Conservation (phyloP, 30 jellyfish, hydroid and myxozoan genomes). For the Rhopilema esculentum region DNA sequence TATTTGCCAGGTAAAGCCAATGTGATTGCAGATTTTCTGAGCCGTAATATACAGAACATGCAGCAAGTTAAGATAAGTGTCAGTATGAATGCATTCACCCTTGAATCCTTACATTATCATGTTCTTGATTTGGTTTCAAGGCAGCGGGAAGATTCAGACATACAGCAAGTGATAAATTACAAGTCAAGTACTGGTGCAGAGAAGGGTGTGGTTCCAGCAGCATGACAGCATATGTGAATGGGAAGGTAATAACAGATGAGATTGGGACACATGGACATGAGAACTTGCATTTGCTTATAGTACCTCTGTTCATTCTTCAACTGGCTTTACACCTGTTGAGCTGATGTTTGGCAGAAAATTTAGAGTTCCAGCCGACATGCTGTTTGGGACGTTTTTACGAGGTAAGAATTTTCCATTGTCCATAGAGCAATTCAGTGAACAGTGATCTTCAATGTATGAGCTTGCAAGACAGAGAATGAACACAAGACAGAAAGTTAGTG, state of each 20-base stretch:
- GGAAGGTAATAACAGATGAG: background rate
- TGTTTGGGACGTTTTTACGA: no score
- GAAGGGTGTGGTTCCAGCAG: slow-evolving; percentile 6
- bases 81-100: slow-evolving; percentile 7
- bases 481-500: no score
- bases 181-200: slow-evolving; percentile 3
- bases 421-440: no score
- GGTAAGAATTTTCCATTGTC: no score
- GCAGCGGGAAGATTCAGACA: slow-evolving; percentile 4
- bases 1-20: no score
- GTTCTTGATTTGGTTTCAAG: background rate
- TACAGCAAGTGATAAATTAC: slow-evolving; percentile 2
- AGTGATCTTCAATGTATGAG: no score
- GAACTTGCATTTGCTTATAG: background rate
- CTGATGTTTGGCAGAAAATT: slow-evolving; percentile 8
- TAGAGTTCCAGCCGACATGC: no score
- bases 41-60: background rate
- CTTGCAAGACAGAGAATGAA: no score
- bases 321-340: background rate
- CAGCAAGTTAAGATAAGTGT: background rate
- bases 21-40: no score
- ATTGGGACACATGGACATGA: slow-evolving; percentile 5
- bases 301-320: background rate
- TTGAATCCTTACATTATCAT: background rate
- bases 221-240: slow-evolving; percentile 3